These are phyloP conservation scores for Harpalus rubripes DNA, from an alignment of 2,888 invertebrate species.

Conservation along the genomic window DNA sequence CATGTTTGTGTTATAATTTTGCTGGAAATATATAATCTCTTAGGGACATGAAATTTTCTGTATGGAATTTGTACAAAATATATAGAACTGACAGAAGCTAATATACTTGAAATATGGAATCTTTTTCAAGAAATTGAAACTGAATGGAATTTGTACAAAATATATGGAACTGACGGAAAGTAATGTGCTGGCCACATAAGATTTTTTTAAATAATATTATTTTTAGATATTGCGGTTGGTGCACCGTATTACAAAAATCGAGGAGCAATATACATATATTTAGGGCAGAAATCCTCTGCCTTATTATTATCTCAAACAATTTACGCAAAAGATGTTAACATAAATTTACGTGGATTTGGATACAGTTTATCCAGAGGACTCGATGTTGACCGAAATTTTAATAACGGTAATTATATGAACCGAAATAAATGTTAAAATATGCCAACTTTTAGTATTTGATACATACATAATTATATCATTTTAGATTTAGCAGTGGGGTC, in stretches of 20 bases:
- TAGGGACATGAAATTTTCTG: no score
- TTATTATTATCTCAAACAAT: slow-evolving; percentile 79
- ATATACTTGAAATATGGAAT: no score
- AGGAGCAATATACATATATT: slow-evolving; percentile 84
- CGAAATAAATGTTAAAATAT: no score
- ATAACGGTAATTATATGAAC: slow-evolving; percentile 78
- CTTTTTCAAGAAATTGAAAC: no score
- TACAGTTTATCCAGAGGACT: slow-evolving; percentile 81
- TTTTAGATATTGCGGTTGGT: slow-evolving; percentile 56
- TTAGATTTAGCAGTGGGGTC: slow-evolving; percentile 58
- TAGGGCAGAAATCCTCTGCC: slow-evolving; percentile 78
- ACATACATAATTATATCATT: neutral
- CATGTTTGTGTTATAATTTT: no score
- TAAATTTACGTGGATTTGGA: slow-evolving; percentile 79
- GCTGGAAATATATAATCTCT: no score
- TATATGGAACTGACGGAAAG: no score
- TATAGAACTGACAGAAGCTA: no score
- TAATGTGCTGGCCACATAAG: no score
- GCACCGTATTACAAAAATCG: slow-evolving; percentile 41
- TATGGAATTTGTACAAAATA: no score
- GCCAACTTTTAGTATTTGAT: neutral
- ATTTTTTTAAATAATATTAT: slow-evolving; percentile 6
- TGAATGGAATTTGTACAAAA: no score
- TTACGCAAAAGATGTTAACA: slow-evolving; percentile 69
- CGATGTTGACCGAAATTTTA: slow-evolving; percentile 82